phyloP scores from a whole-genome alignment of 2,888 invertebrate species.

The Eristalis tenax region DNA sequence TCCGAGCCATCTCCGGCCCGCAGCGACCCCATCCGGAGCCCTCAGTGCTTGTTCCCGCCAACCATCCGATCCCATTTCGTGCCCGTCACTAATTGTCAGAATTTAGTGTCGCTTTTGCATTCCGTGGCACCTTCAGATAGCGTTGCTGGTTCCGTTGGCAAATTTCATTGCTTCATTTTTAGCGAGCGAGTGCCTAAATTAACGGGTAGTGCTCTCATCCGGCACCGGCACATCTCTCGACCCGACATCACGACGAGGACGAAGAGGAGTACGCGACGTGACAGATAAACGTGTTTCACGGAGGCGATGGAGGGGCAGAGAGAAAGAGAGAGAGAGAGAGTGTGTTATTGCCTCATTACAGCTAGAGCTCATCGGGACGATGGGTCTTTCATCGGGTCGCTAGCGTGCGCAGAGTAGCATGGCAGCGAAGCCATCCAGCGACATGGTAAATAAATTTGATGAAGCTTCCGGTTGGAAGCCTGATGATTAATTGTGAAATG shows the following conservation, averaged over 20 bases:
- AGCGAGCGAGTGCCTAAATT: slow-evolving; percentile 44
- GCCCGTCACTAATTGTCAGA: slow-evolving; percentile 58
- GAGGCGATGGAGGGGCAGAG: not conserved
- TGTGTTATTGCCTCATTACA: slow-evolving; percentile 66
- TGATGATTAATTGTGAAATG: slow-evolving; percentile 70
- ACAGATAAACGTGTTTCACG: slow-evolving; percentile 63
- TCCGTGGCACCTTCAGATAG: slow-evolving; percentile 63
- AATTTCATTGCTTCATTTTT: slow-evolving; percentile 66
- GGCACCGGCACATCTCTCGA: not conserved
- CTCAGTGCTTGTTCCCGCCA: not conserved
- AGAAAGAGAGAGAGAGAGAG: slow-evolving; percentile 1
- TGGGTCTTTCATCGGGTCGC: slow-evolving; percentile 43
- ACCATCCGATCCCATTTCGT: slow-evolving; percentile 1
- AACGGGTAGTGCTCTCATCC: slow-evolving; percentile 38
- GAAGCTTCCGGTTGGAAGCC: slow-evolving; percentile 65
- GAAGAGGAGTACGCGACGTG: slow-evolving; percentile 38
- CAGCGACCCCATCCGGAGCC: not conserved
- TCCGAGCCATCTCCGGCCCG: not conserved
- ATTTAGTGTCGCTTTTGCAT: slow-evolving; percentile 64
- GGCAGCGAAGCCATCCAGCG: slow-evolving; percentile 22
- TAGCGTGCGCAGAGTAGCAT: not conserved
- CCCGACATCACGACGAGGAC: not conserved
- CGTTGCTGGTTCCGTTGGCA: slow-evolving; percentile 54
- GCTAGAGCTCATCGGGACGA: slow-evolving; percentile 52
- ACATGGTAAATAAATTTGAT: slow-evolving; percentile 70